Evolutionary conservation across 2,113 vertebrate species (phyloP).

Genomic region (Polyodon spathula): DNA sequence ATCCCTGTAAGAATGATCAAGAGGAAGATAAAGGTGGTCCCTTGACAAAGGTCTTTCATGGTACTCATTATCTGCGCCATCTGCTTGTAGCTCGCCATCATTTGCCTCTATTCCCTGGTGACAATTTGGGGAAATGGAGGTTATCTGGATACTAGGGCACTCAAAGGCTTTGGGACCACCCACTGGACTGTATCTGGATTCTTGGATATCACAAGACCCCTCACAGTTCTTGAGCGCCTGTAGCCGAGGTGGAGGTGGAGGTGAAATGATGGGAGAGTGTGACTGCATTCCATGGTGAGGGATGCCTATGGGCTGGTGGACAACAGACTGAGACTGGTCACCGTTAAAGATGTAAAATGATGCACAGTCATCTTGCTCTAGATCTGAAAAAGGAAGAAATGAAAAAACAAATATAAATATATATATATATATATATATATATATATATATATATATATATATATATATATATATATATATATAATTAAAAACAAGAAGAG

Average conservation of each 20-base stretch:
- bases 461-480: too few relatives aligned
- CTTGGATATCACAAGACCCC: slow-evolving; percentile 60
- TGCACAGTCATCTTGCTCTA: slow-evolving; percentile 87
- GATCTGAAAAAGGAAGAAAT: slow-evolving; percentile 52
- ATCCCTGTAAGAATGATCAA: slow-evolving; percentile 89
- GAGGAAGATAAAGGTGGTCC: slow-evolving; percentile 91
- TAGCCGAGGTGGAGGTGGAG: slow-evolving; percentile 66
- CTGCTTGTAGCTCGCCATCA: slow-evolving; percentile 70
- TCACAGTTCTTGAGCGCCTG: slow-evolving; percentile 71
- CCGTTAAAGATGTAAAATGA: slow-evolving; percentile 92
- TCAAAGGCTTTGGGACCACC: slow-evolving; percentile 86
- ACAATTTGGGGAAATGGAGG: slow-evolving; percentile 95
- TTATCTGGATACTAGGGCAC: slow-evolving; percentile 97
- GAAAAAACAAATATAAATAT: slow-evolving; percentile 11
- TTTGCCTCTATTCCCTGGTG: slow-evolving; percentile 84
- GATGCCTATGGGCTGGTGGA: slow-evolving; percentile 76
- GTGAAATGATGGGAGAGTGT: slow-evolving; percentile 69
- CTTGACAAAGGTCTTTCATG: slow-evolving; percentile 80
- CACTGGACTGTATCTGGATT: slow-evolving; percentile 71
- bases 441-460: too few relatives aligned
- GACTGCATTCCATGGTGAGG: slow-evolving; percentile 78
- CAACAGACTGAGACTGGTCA: slow-evolving; percentile 76
- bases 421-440: too few relatives aligned
- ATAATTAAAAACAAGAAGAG: too few relatives aligned
- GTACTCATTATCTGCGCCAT: slow-evolving; percentile 80